Evolutionary conservation across 2,888 invertebrate species (phyloP), one percentile per base, ranked within the genome.

Genomic region (Agriotes lineatus): DNA sequence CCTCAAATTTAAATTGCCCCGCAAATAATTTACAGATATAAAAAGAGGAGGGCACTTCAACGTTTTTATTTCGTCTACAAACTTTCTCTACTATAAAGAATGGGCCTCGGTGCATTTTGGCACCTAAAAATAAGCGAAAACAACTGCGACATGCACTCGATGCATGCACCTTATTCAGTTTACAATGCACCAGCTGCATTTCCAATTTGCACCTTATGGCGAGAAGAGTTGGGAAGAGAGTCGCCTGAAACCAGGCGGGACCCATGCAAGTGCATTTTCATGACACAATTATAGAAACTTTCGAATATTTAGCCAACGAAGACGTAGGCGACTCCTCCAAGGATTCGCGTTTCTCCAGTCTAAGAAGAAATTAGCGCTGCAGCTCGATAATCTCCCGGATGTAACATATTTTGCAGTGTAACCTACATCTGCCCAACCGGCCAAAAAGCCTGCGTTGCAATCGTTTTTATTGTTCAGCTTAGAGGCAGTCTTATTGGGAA

Each of bases 231-330:
- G 42, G 70, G 63, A 30, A 42, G 50, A 69, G 37, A 70, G 54
- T 72, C 66, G 71, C 59, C 45, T 68, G 45, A 65, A 64, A 60
- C 33, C 37, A 19, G 19, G 25, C 58, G 70, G 48, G 54, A 37
- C 62, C 65, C 70, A 66, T 70, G 59, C 67, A 64, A 72, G 70
- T 59, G 69, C 68, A 74, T 72, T 74, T 74, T 69, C 74, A 72
- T 72, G 74, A 74, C 74, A 74, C 71, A 72, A 71, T 74, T 72
- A 67, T 70, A 73, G 74, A 66, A 72, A 75, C 75, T 75, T 75
- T 75, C 75, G 75, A 75, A 74, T 74, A 74, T 73, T 74, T 58
- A 57, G 57, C 67, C 74, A 72, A 74, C 70, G 68, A 56, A 69
- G 50, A 69, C 69, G 67, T 67, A 67, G 67, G 48, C 62, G 54